Percentiles rank a stretch among this genome's conserved stretches.
Conservation (phyloP, 2,113 vertebrate genomes). For the Phalacrocorax carbo region DNA sequence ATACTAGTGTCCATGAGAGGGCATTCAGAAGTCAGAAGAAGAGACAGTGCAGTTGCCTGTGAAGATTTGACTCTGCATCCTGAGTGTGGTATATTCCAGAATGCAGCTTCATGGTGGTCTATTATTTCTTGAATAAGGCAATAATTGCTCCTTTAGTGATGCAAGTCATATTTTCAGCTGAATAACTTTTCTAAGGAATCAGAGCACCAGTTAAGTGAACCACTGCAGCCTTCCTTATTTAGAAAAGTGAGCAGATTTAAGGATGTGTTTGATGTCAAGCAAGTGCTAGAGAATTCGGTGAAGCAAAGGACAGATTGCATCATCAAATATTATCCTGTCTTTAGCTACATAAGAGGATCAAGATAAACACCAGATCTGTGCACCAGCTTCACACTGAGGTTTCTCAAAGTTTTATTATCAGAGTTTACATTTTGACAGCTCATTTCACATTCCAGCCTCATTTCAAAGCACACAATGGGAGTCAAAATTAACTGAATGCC, state of each 20-base stretch:
- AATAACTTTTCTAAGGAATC: not conserved
- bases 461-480: not conserved
- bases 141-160: not conserved
- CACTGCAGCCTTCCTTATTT: not conserved
- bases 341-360: not conserved
- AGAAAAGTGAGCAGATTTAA: not conserved
- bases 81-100: not conserved
- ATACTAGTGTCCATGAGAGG: not conserved
- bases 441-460: not conserved
- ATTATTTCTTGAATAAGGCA: not conserved
- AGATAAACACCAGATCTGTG: not conserved
- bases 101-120: not conserved
- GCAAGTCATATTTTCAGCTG: not conserved
- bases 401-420: not conserved
- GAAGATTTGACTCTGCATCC: not conserved
- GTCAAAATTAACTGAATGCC: not conserved
- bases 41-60: not conserved
- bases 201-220: not conserved
- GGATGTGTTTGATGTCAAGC: not conserved
- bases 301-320: not conserved
- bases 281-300: not conserved
- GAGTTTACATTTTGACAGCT: not conserved
- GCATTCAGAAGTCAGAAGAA: not conserved
- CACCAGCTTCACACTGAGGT: not conserved
- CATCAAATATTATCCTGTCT: not conserved